phyloP scores from a whole-genome alignment of 1,140 invertebrate species.

The Pogonus chalceus region DNA sequence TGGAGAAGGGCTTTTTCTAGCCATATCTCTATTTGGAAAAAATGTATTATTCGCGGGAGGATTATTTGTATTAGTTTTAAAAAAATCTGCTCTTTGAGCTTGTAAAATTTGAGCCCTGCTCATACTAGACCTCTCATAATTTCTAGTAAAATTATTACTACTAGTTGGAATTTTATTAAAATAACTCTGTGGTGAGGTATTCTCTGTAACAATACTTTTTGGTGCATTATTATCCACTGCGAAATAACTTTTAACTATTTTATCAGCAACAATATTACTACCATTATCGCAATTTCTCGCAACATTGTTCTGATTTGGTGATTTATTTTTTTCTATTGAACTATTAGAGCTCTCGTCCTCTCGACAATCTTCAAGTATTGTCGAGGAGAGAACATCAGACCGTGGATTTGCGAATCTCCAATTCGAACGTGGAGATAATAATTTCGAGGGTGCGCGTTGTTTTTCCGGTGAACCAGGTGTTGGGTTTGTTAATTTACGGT shows the following conservation, averaged over 20 bases:
- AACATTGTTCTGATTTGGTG: constrained; percentile 4
- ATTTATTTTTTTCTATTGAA: constrained; percentile 37
- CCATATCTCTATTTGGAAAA: neutral
- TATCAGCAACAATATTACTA: neutral
- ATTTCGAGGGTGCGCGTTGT: constrained; percentile 48
- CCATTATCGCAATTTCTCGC: neutral
- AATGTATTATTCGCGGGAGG: constrained; percentile 14
- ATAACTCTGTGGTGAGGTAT: neutral
- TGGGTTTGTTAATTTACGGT: constrained; percentile 45
- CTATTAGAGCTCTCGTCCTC: constrained; percentile 53
- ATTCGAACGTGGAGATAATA: constrained; percentile 56
- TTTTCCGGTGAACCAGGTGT: constrained; percentile 43
- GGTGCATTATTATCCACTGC: neutral
- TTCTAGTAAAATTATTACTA: neutral
- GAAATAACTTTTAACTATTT: neutral
- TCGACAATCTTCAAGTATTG: constrained; percentile 71
- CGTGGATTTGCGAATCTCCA: constrained; percentile 63
- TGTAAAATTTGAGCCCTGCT: constrained; percentile 38
- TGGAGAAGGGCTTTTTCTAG: constrained; percentile 27
- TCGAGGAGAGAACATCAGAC: constrained; percentile 71
- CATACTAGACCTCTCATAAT: neutral
- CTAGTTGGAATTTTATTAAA: neutral
- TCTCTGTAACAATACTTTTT: neutral
- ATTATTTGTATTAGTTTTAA: constrained; percentile 17
- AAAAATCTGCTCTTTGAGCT: constrained; percentile 45